A percentile compares a stretch with the other conserved stretches of the same genome.
Evolutionary conservation across 1,140 invertebrate genomes (phyloP).

Genomic region (Pseudomyrmex sp.): DNA sequence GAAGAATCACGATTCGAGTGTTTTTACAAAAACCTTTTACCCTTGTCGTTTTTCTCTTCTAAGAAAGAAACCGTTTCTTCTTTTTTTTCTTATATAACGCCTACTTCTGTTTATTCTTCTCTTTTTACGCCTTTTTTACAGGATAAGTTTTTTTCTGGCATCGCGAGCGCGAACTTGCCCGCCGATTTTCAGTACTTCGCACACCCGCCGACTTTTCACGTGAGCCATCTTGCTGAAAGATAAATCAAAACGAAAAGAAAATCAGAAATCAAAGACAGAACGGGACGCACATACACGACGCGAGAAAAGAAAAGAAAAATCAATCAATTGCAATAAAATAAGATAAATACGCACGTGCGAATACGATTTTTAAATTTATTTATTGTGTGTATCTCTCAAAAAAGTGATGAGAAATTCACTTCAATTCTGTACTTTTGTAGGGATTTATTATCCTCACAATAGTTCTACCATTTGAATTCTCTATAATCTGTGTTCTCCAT

Average conservation of each 20-base stretch:
- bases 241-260: conserved; percentile 78
- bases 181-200: conserved; percentile 66
- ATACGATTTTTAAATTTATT: too few species aligned
- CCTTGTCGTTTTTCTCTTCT: conserved; percentile 24
- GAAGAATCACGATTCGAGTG: conserved; percentile 47
- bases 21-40: conserved; percentile 26
- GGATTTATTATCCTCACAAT: too few species aligned
- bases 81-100: not conserved
- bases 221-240: conserved; percentile 79
- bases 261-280: conserved; percentile 70
- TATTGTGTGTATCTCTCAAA: too few species aligned
- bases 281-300: not conserved
- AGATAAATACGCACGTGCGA: not conserved
- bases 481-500: too few species aligned
- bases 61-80: conserved; percentile 59
- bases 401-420: too few species aligned
- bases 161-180: conserved; percentile 61
- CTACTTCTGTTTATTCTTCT: not conserved
- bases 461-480: too few species aligned
- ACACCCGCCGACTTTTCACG: conserved; percentile 64
- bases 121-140: conserved; percentile 22
- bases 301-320: not conserved
- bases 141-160: conserved; percentile 63
- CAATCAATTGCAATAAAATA: conserved; percentile 15
- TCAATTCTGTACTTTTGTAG: too few species aligned